A percentile compares a stretch with the other conserved stretches of the same genome.
Evolutionary conservation across 2,797 vertebrate genomes (phyloP).

Genomic region (Onychomys arenicola): DNA sequence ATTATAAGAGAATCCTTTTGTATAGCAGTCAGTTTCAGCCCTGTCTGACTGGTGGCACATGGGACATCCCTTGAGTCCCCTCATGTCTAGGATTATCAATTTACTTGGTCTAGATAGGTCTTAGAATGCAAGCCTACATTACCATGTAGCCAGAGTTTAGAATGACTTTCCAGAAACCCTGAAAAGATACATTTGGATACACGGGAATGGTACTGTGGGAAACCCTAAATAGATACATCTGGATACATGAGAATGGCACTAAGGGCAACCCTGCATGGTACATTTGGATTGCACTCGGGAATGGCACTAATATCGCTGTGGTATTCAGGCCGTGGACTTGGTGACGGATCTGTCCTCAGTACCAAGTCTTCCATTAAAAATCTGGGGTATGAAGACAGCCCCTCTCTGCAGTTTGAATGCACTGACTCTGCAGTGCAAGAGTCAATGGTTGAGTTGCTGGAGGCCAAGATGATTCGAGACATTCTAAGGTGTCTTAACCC

Average conservation of each 20-base stretch:
- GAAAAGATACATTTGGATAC: not conserved
- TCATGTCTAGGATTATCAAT: not conserved
- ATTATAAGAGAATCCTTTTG: not conserved
- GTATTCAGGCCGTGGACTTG: not conserved
- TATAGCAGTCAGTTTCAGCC: not conserved
- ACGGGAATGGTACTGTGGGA: too few relatives aligned
- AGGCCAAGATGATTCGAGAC: not conserved
- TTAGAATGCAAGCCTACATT: not conserved
- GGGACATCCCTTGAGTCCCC: not conserved
- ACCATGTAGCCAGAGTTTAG: not conserved
- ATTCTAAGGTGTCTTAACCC: not conserved
- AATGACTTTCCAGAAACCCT: not conserved
- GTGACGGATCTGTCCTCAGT: not conserved
- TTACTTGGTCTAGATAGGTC: not conserved
- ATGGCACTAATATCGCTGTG: not conserved
- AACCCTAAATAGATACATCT: too few relatives aligned
- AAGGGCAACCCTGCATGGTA: too few relatives aligned
- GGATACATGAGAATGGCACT: too few relatives aligned
- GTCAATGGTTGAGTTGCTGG: not conserved
- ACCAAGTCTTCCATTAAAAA: slow-evolving; percentile 7
- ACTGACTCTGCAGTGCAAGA: not conserved
- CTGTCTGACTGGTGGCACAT: not conserved
- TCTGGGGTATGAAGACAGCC: not conserved
- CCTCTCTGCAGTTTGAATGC: not conserved
- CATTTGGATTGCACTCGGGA: too few relatives aligned